A percentile compares a stretch with the other conserved stretches of the same genome.
These are phyloP conservation scores for Acanthoscelides obtectus DNA, from an alignment of 2,888 invertebrate genomes.

Conservation along the genomic window DNA sequence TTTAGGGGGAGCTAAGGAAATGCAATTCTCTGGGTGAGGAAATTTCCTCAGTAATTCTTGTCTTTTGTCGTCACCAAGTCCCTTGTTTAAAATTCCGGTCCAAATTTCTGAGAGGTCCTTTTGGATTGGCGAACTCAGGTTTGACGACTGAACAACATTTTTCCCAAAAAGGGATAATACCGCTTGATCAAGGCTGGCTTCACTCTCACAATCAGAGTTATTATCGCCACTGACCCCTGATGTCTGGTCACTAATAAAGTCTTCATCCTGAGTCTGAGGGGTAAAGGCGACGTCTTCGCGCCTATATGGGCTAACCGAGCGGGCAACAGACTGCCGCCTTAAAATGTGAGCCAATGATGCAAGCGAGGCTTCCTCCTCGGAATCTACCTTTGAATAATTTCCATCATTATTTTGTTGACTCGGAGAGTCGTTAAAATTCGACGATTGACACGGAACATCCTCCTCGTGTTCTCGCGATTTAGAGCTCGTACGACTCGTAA, in stretches of 20 bases:
- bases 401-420: too few species aligned
- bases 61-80: conserved; percentile 3
- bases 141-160: background rate
- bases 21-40: conserved; percentile 4
- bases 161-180: too few species aligned
- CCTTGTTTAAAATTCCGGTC: conserved; percentile 4
- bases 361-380: too few species aligned
- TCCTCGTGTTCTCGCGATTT: background rate
- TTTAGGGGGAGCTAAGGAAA: conserved; percentile 1
- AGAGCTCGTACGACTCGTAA: background rate
- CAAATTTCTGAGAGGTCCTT: conserved; percentile 3
- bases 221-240: too few species aligned
- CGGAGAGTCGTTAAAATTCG: too few species aligned
- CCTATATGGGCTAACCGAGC: background rate
- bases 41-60: conserved; percentile 6
- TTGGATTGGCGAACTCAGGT: background rate
- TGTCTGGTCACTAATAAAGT: background rate
- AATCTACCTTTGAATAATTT: background rate
- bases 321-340: too few species aligned
- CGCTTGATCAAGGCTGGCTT: too few species aligned
- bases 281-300: background rate
- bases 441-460: too few species aligned
- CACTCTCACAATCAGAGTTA: too few species aligned
- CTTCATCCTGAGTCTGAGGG: background rate
- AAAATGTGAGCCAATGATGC: too few species aligned